These are phyloP conservation scores for Selene dorsalis DNA, from an alignment of 2,797 vertebrate genomes.

Conservation along the genomic window DNA sequence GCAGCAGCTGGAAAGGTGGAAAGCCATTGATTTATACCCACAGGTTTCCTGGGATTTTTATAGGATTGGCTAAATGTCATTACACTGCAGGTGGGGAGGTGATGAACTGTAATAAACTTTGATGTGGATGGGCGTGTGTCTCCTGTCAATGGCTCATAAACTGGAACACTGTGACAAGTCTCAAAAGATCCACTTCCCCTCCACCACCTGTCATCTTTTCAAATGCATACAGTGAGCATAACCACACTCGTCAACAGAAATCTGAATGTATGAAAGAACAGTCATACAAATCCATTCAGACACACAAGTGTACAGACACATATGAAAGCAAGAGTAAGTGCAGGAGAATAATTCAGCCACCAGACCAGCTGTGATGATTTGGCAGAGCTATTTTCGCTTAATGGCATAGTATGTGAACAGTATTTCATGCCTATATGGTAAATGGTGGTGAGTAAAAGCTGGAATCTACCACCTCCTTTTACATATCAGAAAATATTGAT, in stretches of 20 bases:
- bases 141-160: constrained; percentile 82
- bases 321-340: constrained; percentile 16
- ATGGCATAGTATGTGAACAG: constrained; percentile 26
- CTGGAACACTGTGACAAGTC: constrained; percentile 78
- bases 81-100: constrained; percentile 85
- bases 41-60: constrained; percentile 86
- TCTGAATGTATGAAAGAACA: constrained; percentile 39
- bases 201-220: constrained; percentile 74
- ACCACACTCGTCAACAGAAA: constrained; percentile 25
- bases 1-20: constrained; percentile 83
- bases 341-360: constrained; percentile 15
- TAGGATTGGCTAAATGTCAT: constrained; percentile 89
- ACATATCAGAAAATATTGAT: constrained; percentile 54
- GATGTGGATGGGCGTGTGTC: constrained; percentile 82
- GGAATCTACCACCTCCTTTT: constrained; percentile 45
- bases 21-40: constrained; percentile 86
- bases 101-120: constrained; percentile 88
- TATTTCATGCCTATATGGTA: constrained; percentile 11
- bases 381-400: constrained; percentile 25
- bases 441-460: constrained; percentile 37
- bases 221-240: constrained; percentile 49
- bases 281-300: constrained; percentile 24
- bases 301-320: constrained; percentile 2
- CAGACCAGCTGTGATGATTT: constrained; percentile 11
- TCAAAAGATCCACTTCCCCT: constrained; percentile 76